Base-by-base conservation (phyloP, 1,140 invertebrate species). In the Wiebesia pumilae region DNA sequence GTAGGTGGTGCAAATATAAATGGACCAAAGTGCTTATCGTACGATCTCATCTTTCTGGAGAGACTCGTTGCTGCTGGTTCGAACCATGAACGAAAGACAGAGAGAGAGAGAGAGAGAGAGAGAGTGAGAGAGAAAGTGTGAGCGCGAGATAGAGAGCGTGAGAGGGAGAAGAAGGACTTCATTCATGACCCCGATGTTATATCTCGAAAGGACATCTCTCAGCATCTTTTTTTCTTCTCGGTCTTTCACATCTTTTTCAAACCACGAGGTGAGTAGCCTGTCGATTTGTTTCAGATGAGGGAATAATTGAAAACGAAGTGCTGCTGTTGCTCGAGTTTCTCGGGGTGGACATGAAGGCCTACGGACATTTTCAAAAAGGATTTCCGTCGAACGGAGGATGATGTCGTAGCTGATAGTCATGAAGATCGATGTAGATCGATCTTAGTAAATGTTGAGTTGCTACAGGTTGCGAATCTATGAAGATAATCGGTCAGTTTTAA, bases 1-100 rank as follows among this genome's bases (percentile, higher is more conserved):
- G 89, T 89, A 87, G 90, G 90, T 91, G 89, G 90, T 87, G 88
- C 90, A 89, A 89, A 89, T 89, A 90, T 90, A 92, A 93, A 93
- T 91, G 88, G 89, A 87, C 88, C 84, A 85, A 7, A 54, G 83
- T 78, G 88, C 83, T 92, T 92, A 92, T 92, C 92, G 90, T 38
- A 86, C 88, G 89, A 93, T 92, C 90, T 90, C 88, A 88, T 90
- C 89, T 87, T 82, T 81, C 40, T 30, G 24, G 33, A 24, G 19
- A 78, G 40, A n/a, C 75, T 51, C 40, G 43, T 2, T 40, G 81
- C 27, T 51, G 38, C 19, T 38, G 71, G 38, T n/a, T 24, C 12
- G 24, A 35, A 1, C n/a, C 0, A 80, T 81, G 81, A 85, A 87
- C 82, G 78, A 86, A 83, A 3, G 67, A n/a, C 1, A 47, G 73